Evolutionary conservation across 2,113 vertebrate genomes (phyloP), one percentile per base, ranked within the genome.

Genomic region (Dicerorhinus sumatrensis): DNA sequence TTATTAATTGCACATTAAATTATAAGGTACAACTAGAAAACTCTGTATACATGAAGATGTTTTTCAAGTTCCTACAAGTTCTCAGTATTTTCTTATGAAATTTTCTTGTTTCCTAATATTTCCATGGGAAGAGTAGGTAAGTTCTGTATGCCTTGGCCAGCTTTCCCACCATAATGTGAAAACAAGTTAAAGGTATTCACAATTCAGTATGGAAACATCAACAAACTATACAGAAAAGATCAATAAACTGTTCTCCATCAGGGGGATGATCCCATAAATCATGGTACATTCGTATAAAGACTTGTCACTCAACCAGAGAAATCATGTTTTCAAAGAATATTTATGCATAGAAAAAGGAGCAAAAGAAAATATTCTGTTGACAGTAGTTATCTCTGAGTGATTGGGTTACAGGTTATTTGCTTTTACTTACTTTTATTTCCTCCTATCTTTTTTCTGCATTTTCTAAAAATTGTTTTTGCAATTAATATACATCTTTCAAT

Each of bases 191-290:
- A 92, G 62, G 62, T 83, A 82, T 86, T 89, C 76, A 92, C 58
- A 75, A 67, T 94, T 80, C 72, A 54, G 72, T 70, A 46, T 75
- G 23, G 72, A 96, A 93, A 89, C n/a, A 89, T 87, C 89, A 94
- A 97, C 82, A 96, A 94, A 92, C 76, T 67, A 60, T 83, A 77
- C 36, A 46, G 95, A 94, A 91, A 97, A 97, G 94, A 96, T 90
- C 97, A 98, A 97, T 83, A 98, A 97, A 96, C 75, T 62, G 25
- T 83, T 54, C 75, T 93, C 58, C 60, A 48, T 33, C 67, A 54
- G 48, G 69, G 79, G 25, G 9, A 91, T 84, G 58, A 94, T 62
- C 63, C 75, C 89, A 96, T 97, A 96, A 97, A 96, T 98, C 97
- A 97, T 2, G 6, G 36, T 33, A 39, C 27, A 25, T 65, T 81